A percentile compares a stretch with the other conserved stretches of the same genome.
phyloP scores from a whole-genome alignment of 2,888 invertebrate species.

The Thecocarcelia acutangulata region DNA sequence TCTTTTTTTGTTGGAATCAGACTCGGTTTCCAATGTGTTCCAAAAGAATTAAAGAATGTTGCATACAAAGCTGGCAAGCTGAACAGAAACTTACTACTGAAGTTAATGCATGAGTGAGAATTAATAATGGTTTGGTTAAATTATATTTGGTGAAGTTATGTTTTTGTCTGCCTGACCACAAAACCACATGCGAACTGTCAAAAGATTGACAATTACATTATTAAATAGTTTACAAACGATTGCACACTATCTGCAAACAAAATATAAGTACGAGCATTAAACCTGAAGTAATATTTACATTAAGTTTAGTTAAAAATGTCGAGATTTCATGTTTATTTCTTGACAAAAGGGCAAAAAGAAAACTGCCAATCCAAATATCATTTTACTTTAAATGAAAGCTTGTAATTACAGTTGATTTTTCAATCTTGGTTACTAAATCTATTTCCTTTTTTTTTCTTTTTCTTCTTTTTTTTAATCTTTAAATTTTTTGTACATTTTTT shows the following conservation, averaged over 20 bases:
- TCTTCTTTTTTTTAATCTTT: constrained; percentile 15
- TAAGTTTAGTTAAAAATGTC: neutral
- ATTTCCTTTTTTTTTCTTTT: no score
- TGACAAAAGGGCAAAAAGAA: no score
- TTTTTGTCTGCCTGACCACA: constrained; percentile 25
- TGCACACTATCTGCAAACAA: neutral
- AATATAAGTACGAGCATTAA: neutral
- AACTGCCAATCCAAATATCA: no score
- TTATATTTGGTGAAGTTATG: constrained; percentile 33
- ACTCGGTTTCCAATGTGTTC: neutral
- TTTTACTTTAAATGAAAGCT: neutral
- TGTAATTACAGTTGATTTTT: neutral
- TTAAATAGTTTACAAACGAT: constrained; percentile 23
- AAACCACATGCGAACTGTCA: constrained; percentile 25
- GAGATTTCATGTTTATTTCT: neutral
- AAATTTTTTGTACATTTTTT: constrained; percentile 1
- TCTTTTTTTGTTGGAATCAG: neutral
- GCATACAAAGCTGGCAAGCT: neutral
- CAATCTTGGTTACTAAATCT: constrained; percentile 34
- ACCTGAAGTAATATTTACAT: neutral
- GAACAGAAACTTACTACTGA: neutral
- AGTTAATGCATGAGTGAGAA: constrained; percentile 33
- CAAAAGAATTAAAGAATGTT: neutral
- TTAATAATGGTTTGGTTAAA: constrained; percentile 43
- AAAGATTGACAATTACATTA: constrained; percentile 40